These are phyloP conservation scores for Autographa pulchrina DNA, from an alignment of 2,888 invertebrate species.

Conservation along the genomic window DNA sequence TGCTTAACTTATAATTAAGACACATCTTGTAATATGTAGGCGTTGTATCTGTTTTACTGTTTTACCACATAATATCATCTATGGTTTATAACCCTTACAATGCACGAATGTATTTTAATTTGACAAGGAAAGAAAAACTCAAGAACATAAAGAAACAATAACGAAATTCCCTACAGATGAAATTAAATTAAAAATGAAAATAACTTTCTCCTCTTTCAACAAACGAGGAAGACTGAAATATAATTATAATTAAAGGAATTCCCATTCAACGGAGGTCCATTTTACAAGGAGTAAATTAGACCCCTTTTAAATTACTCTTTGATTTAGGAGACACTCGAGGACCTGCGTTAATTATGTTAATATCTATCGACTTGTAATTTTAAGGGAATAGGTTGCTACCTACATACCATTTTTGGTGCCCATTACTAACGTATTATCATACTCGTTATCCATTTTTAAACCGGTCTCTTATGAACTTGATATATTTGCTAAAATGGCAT, in stretches of 20 bases:
- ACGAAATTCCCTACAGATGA: not conserved
- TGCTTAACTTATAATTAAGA: too few relatives aligned
- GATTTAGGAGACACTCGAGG: not conserved
- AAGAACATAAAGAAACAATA: not conserved
- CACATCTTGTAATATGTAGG: too few relatives aligned
- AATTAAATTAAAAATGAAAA: not conserved
- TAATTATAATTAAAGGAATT: constrained; percentile 7
- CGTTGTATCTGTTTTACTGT: too few relatives aligned
- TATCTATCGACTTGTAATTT: not conserved
- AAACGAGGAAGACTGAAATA: not conserved
- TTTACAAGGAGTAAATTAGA: constrained; percentile 6
- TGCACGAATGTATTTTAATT: too few relatives aligned
- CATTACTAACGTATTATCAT: too few relatives aligned
- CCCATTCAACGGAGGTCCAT: not conserved
- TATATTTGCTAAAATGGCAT: too few relatives aligned
- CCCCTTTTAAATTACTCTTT: constrained; percentile 5
- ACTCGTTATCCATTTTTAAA: too few relatives aligned
- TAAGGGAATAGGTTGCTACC: not conserved
- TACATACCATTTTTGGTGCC: too few relatives aligned
- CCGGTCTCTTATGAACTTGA: too few relatives aligned
- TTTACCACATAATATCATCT: too few relatives aligned
- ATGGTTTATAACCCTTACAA: too few relatives aligned
- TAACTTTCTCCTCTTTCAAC: not conserved
- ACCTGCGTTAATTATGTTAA: not conserved
- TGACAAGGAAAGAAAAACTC: too few relatives aligned